phyloP scores from a whole-genome alignment of 2,113 vertebrate genomes.

The Ascaphus truei region DNA sequence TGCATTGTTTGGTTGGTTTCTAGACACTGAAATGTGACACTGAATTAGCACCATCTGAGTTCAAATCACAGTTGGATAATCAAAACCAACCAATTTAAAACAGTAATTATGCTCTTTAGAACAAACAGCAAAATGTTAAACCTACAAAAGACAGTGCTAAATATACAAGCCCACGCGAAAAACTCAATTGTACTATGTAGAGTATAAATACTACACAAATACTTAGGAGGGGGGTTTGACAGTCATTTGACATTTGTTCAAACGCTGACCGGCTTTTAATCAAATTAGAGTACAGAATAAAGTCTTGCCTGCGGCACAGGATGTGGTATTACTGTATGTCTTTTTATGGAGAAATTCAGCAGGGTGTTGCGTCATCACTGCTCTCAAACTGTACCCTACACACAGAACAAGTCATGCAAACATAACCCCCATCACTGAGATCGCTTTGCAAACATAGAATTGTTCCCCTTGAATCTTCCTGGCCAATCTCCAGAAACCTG shows the following conservation, averaged over 20 bases:
- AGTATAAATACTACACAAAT: not conserved
- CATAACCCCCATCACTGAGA: not conserved
- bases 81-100: no score
- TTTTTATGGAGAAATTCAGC: not conserved
- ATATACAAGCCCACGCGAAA: not conserved
- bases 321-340: not conserved
- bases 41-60: no score
- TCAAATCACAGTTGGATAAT: not conserved
- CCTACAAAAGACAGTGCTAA: not conserved
- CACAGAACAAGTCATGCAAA: not conserved
- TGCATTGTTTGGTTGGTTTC: no score
- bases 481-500: no score
- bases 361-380: not conserved
- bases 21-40: no score
- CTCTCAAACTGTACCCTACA: not conserved
- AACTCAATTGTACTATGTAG: not conserved
- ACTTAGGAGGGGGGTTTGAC: no score
- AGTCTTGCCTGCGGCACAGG: not conserved
- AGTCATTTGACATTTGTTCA: no score
- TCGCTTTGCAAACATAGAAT: no score
- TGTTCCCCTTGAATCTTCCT: no score
- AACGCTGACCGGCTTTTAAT: not conserved
- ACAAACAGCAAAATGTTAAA: not conserved
- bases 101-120: not conserved
- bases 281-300: not conserved